These are phyloP conservation scores for Hylia prasina DNA, from an alignment of 2,113 vertebrate genomes.

Conservation along the genomic window DNA sequence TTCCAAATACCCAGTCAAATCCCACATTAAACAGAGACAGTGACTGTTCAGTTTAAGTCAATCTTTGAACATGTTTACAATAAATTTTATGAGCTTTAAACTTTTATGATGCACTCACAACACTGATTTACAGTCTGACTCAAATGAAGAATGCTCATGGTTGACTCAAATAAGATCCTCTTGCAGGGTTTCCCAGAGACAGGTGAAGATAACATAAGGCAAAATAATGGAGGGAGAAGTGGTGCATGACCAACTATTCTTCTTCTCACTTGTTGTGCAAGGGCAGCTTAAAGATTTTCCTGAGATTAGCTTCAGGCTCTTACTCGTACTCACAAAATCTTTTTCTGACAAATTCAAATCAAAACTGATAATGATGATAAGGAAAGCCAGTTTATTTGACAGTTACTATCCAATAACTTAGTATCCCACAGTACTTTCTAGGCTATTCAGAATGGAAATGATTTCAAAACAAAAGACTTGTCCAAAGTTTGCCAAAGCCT, in stretches of 20 bases:
- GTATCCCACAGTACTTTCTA: background rate
- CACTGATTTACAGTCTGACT: slow-evolving; percentile 5
- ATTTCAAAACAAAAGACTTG: background rate
- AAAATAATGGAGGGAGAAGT: background rate
- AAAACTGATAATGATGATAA: background rate
- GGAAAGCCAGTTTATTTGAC: background rate
- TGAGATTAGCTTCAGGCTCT: background rate
- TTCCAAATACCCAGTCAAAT: background rate
- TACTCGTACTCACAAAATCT: background rate
- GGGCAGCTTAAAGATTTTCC: background rate
- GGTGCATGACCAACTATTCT: background rate
- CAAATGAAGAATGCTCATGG: background rate
- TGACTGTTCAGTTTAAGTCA: background rate
- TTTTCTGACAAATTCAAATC: background rate
- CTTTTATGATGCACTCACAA: background rate
- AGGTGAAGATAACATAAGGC: background rate
- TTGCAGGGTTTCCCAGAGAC: background rate
- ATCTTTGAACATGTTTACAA: background rate
- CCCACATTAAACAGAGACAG: background rate
- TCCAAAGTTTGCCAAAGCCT: background rate
- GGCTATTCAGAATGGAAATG: background rate
- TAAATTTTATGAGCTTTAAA: background rate
- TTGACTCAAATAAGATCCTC: background rate
- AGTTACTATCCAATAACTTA: background rate
- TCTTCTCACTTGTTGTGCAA: background rate